Evolutionary conservation across 35 echinoderm and acorn worm species (phyloP).

Genomic region (Diadema setosum): DNA sequence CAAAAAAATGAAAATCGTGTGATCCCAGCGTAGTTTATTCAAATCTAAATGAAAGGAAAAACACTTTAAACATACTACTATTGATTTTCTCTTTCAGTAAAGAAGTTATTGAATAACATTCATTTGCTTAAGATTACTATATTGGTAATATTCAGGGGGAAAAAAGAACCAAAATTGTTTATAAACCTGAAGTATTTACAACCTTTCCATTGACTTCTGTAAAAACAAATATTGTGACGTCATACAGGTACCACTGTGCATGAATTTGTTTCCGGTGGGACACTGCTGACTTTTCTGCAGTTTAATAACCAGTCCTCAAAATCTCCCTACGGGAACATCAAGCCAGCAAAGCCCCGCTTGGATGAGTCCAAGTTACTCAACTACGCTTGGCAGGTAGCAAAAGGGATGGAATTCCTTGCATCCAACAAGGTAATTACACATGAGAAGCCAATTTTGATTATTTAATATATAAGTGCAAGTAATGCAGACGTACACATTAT

Average conservation of each 20-base stretch:
- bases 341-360: background rate
- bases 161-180: background rate
- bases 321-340: background rate
- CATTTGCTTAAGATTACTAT: background rate
- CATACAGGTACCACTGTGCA: background rate
- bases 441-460: too few relatives aligned
- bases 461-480: too few relatives aligned
- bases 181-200: background rate
- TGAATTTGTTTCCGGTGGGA: background rate
- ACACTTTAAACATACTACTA: too few relatives aligned
- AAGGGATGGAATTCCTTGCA: background rate
- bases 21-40: too few relatives aligned
- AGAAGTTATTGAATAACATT: background rate
- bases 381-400: background rate
- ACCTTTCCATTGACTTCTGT: background rate
- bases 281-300: background rate
- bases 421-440: conserved; percentile 17
- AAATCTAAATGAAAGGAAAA: too few relatives aligned
- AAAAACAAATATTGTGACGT: background rate
- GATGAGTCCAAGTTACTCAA: background rate
- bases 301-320: too few relatives aligned
- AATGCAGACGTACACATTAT: too few relatives aligned
- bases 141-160: background rate
- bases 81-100: background rate
- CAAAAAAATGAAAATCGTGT: too few relatives aligned